Evolutionary conservation across 53 echinoderm and acorn worm genomes (phyloP), one percentile per base, ranked within the genome.

Genomic region (Mesocentrotus franciscanus): DNA sequence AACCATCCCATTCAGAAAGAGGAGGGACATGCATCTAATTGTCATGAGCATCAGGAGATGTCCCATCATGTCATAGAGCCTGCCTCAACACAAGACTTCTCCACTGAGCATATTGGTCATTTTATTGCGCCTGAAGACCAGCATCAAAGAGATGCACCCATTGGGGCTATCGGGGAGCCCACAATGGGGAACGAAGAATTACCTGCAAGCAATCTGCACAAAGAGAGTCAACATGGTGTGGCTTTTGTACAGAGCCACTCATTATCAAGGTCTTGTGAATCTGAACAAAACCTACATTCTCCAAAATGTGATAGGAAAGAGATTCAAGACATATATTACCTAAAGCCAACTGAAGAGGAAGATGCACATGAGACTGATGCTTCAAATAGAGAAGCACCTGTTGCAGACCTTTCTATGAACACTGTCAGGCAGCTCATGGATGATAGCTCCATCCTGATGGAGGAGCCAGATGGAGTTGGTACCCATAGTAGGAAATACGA

Each of bases 401-500:
- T 13, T 16, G 83, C 60, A 79, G 94, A 94, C 18, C 55, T 81
- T 12, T 94, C 94, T 10, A 8, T 94, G 58, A 81, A 94, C 61
- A 94, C 83, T 27, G 83, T 94, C 9, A 60, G 62, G 15, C 94
- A 94, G 83, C 62, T 94, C 62, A 56, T 94, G 32, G 94, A 94
- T 83, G 92, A 92, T 30, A 94, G 83, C 14, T 81, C 94, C 20
- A 94, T 74, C 10, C 57, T 94, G 30, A 66, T 83, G 4, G 83
- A 81, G 22, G 79, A 81, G 83, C 26, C 66, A 91, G 22, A 36
- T 33, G 64, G 22, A 56, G 57, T 58, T 58, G 17, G 42, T 8
- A 64, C 64, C 64, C 64, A 15, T 64, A 81, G 42, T 81, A 36
- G 10, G 71, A 29, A 71, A 20, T 4, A 64, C 12, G 20, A 64